Evolutionary conservation across 1,140 invertebrate genomes (phyloP), one percentile per base, ranked within the genome.

Genomic region (Achatina immaculata): DNA sequence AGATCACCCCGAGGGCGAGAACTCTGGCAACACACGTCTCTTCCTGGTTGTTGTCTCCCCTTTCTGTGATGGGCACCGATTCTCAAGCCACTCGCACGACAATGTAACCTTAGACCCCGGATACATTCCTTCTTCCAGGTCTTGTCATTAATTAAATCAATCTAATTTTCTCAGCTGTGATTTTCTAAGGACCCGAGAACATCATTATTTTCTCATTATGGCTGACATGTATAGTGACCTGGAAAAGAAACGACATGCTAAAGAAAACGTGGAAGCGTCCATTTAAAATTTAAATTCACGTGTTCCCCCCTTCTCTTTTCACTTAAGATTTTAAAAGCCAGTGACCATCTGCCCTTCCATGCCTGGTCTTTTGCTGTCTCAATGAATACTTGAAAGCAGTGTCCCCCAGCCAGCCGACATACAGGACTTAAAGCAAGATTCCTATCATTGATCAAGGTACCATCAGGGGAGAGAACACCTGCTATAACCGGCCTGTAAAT

Each of bases 101-200:
- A 62, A 62, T 62, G 58, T 62, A 62, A 62, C 31, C 58, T 62
- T 62, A 62, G n/a, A 62, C 58, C 7, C 28, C 16, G 28, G 58
- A 62, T 62, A 62, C 16, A 28, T 34, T 16, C 58, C 31, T 21
- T 6, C 7, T 31, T 62, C 58, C 58, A 62, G 28, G 58, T 62
- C 58, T 62, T 62, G n/a, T 62, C 31, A 62, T 62, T 62, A 62
- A 62, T 62, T 62, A 62, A 62, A 28, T 28, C 58, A 62, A 62
- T 31, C 58, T 62, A 62, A 62, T 62, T 62, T 62, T 62, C 58
- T 62, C 58, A 62, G n/a, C 58, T n/a, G 58, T 28, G 58, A 62
- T 62, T 62, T 34, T 62, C 1, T 62, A 16, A 6, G 58, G 58
- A 21, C 1, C 31, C 4, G 58, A 62, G 58, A 34, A 62, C 58